Evolutionary conservation across 2,113 vertebrate genomes (phyloP), one percentile per base, ranked within the genome.

Genomic region (Beaufortia kweichowensis): DNA sequence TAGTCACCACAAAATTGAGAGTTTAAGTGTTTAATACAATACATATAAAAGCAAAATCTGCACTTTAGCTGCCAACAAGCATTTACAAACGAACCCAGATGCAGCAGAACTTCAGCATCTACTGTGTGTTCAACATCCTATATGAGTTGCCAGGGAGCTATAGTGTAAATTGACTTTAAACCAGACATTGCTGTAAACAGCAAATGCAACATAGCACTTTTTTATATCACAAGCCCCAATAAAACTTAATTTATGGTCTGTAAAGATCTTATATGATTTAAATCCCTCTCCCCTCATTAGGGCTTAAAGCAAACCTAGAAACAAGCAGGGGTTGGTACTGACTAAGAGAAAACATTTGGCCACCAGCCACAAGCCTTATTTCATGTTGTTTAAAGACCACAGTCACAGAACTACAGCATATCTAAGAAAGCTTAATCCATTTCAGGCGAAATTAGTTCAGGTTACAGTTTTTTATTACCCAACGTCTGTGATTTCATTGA

Each of bases 251-350:
- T 9, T 35, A 70, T 35, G 67, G 48, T 55, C 48, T n/a, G 2
- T 69, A 56, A 56, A 56, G 48, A 55, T 55, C 12, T 17, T n/a
- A 56, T 33, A 10, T 68, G 29, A 29, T 50, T 75, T 63, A 75
- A 63, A 75, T 35, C 6, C 23, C 29, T 9, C n/a, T 64, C 43
- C 8, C 9, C 29, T 50, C 21, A 75, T 75, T 23, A 0, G 28
- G 24, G 46, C 29, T 43, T 41, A 59, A 12, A 26, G 62, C 26
- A 33, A 79, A 59, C 29, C 33, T 12, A 29, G 12, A 33, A 56
- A 29, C 19, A 75, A 41, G 67, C 55, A 61, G 35, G 68, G 43
- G 59, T 26, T 31, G 63, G 63, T 69, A 61, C 48, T 62, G 71
- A 75, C 35, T 75, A 43, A 17, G 41, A 68, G 53, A 46, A 65